phyloP scores from a whole-genome alignment of 1,140 invertebrate species.

The Leptopilina clavipes region DNA sequence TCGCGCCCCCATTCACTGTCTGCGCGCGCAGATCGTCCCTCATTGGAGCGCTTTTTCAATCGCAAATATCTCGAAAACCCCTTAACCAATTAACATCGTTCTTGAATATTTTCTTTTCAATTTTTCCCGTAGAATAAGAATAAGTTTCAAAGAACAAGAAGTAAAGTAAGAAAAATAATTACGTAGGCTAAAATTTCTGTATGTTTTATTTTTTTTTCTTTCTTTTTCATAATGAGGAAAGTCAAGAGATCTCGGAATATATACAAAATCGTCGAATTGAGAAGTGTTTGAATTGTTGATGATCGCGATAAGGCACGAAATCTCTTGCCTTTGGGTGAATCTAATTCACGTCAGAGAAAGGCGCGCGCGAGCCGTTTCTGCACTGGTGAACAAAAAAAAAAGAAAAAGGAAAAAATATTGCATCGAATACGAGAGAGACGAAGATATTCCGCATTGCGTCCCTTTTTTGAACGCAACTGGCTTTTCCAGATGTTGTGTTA shows the following conservation, averaged over 20 bases:
- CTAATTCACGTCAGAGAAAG: neutral
- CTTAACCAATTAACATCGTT: neutral
- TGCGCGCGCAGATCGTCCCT: neutral
- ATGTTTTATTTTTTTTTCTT: neutral
- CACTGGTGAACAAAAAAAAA: too few relatives aligned
- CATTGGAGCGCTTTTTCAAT: neutral
- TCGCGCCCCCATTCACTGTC: neutral
- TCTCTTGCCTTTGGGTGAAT: neutral
- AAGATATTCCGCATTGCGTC: constrained; percentile 23
- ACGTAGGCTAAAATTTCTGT: too few relatives aligned
- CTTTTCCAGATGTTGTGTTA: neutral
- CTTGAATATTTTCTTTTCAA: neutral
- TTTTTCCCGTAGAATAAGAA: neutral
- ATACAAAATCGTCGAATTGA: neutral
- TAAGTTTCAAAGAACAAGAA: too few relatives aligned
- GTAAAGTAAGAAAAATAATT: too few relatives aligned
- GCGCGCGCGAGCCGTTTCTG: neutral
- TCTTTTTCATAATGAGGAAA: neutral
- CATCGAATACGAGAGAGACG: neutral
- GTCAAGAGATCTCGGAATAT: neutral
- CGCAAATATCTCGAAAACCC: neutral
- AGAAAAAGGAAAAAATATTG: neutral
- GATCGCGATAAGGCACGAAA: constrained; percentile 18
- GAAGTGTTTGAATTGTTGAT: constrained; percentile 18
- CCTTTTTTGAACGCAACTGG: constrained; percentile 10